Conservation (phyloP, 2,797 vertebrate species). For the Lerista edwardsae region DNA sequence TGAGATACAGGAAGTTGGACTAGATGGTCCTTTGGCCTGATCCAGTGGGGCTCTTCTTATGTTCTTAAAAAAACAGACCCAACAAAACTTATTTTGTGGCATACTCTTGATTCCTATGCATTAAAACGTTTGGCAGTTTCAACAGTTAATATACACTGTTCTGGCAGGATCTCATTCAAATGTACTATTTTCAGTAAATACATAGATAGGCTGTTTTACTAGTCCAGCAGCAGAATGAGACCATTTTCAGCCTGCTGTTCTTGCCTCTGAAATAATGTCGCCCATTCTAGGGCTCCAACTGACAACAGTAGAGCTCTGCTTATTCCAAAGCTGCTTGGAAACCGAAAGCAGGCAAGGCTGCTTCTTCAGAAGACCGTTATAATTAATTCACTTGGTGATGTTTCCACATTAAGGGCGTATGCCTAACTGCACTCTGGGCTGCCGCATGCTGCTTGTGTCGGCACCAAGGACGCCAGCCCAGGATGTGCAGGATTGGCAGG, state of each 20-base stretch:
- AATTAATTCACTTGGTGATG: not conserved
- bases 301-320: not conserved
- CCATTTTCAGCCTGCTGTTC: not conserved
- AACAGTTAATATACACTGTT: not conserved
- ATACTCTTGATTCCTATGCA: too few species aligned
- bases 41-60: too few species aligned
- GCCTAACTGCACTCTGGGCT: too few species aligned
- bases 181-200: not conserved
- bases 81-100: too few species aligned
- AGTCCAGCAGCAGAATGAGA: not conserved
- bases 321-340: slow-evolving; percentile 4
- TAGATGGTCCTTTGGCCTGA: too few species aligned
- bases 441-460: too few species aligned
- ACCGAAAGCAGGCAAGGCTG: not conserved
- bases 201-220: not conserved
- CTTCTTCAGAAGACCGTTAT: not conserved
- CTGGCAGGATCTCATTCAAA: not conserved
- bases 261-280: not conserved
- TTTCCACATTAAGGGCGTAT: not conserved
- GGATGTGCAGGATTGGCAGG: too few species aligned
- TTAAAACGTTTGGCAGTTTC: not conserved
- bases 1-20: too few species aligned
- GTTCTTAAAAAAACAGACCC: too few species aligned
- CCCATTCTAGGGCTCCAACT: not conserved
- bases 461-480: too few species aligned